Base-by-base conservation (phyloP, 1,140 invertebrate species). In the Meloidogyne chitwoodi region DNA sequence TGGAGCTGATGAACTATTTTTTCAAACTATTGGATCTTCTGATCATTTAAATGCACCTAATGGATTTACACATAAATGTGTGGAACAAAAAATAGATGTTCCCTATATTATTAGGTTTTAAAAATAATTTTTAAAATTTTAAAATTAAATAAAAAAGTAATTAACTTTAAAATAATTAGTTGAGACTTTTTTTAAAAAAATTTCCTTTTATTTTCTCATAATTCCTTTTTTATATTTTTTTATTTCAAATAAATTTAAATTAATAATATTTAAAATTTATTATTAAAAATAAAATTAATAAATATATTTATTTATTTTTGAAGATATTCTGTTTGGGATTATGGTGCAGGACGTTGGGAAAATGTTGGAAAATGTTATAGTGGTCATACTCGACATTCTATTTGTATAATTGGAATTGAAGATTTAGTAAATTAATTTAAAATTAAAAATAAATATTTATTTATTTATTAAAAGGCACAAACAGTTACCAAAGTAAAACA, bases 401-500 rank as follows among this genome's bases (percentile, higher is more conserved):
- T 71, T 12, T 75, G 74, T 44, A 24, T 75, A 8, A 22, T 69
- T 24, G 74, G 74, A 48, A 26, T 75, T 22, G 70, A 75, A 19
- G 74, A 75, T 74, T 67, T 75, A 14, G 56, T 63, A 31, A 27
- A 74, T 48, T 19, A n/a, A 5, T 22, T 56, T n/a, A 14, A 48
- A 48, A 48, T 29, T 29, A 63, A 56, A n/a, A 72, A 14, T 62
- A 24, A n/a, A 38, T 38, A n/a, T n/a, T n/a, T n/a, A n/a, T n/a
- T n/a, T n/a, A n/a, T n/a, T n/a, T n/a, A n/a, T n/a, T n/a, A n/a
- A 31, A 19, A 31, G 71, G 64, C 29, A 67, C 27, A 24, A 14
- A 38, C 34, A 8, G 34, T 75, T 44, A 41, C 34, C 29, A 29
- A 2, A 29, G 5, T 31, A 19, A 48, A 48, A 31, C 94, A 92